Conservation (phyloP, 2,113 vertebrate species). For the Tetrax tetrax region DNA sequence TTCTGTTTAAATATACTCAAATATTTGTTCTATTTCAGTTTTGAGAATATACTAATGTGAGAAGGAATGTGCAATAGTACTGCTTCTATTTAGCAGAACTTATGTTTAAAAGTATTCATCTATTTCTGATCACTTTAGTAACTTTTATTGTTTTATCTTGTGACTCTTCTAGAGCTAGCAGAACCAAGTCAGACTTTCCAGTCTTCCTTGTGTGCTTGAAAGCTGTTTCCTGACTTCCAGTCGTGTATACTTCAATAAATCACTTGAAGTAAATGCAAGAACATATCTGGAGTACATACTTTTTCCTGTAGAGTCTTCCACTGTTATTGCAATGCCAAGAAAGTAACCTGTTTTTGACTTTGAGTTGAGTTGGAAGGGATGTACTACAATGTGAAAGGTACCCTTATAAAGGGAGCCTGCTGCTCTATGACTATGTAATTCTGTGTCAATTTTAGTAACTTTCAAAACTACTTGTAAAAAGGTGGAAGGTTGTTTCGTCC, state of each 20-base stretch:
- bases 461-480: background rate
- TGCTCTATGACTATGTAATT: background rate
- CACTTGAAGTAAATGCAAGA: background rate
- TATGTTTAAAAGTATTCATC: background rate
- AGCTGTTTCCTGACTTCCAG: background rate
- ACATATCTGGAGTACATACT: background rate
- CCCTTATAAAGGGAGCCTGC: background rate
- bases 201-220: background rate
- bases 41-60: background rate
- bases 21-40: slow-evolving; percentile 39
- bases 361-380: background rate
- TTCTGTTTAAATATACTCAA: slow-evolving; percentile 43
- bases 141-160: background rate
- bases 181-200: background rate
- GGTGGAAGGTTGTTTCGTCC: background rate
- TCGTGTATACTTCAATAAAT: background rate
- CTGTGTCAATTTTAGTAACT: background rate
- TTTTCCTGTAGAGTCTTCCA: background rate
- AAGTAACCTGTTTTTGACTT: background rate
- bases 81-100: background rate
- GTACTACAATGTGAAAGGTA: background rate
- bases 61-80: background rate
- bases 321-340: background rate
- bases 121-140: slow-evolving; percentile 9
- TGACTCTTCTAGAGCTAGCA: background rate